Conservation (phyloP, 2,113 vertebrate species). For the Brachirus orientalis region DNA sequence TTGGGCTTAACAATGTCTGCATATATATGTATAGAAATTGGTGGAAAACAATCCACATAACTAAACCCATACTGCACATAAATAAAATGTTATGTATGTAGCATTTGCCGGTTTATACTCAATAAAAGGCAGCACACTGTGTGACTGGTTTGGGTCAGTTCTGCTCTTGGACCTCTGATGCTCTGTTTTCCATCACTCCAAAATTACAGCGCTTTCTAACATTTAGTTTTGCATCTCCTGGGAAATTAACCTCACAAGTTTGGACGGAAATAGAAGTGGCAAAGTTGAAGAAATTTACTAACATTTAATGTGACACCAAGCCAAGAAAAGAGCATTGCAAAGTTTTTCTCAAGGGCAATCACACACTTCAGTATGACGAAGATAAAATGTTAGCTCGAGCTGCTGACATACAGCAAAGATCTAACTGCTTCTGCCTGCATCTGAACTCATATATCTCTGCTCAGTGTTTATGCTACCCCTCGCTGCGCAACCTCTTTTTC, state of each 20-base stretch:
- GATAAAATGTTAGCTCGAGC: background rate
- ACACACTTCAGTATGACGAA: constrained; percentile 10
- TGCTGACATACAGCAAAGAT: constrained; percentile 28
- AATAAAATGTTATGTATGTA: too few relatives aligned
- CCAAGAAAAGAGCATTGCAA: background rate
- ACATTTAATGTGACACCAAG: constrained; percentile 16
- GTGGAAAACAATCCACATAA: too few relatives aligned
- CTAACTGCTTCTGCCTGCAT: constrained; percentile 19
- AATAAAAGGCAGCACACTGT: constrained; percentile 1
- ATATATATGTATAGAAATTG: too few relatives aligned
- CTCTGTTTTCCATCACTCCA: constrained; percentile 6
- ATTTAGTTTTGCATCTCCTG: constrained; percentile 24
- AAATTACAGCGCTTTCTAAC: constrained; percentile 17
- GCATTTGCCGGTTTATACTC: background rate
- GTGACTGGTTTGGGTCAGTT: constrained; percentile 13
- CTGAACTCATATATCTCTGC: constrained; percentile 35
- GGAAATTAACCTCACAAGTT: constrained; percentile 42
- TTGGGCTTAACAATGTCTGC: too few relatives aligned
- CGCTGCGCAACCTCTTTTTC: constrained; percentile 51
- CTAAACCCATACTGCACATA: too few relatives aligned
- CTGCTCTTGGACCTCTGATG: constrained; percentile 9
- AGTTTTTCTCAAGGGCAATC: constrained; percentile 47
- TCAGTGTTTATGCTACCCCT: constrained; percentile 54
- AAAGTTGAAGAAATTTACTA: constrained; percentile 10
- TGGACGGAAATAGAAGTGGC: constrained; percentile 16